Evolutionary conservation across 2,113 vertebrate species (phyloP).

Genomic region (Alaudala cheleensis): DNA sequence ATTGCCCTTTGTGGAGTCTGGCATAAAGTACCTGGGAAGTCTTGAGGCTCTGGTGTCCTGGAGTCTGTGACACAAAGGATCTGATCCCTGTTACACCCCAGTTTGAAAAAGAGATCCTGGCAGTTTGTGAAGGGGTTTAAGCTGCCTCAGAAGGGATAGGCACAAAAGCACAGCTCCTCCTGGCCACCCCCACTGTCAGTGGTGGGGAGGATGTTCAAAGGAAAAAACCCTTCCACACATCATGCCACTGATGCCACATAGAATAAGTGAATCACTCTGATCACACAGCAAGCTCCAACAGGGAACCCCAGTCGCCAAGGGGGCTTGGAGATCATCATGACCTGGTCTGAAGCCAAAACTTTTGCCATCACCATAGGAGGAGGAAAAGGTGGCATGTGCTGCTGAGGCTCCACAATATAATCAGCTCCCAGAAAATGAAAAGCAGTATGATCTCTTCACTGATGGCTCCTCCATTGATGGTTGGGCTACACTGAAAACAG

Average conservation of each 20-base stretch:
- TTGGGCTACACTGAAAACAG: background rate
- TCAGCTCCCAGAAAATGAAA: background rate
- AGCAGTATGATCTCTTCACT: background rate
- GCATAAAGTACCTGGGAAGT: background rate
- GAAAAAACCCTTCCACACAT: background rate
- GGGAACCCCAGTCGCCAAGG: background rate
- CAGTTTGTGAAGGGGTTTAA: background rate
- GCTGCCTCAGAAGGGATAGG: background rate
- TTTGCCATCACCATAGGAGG: background rate
- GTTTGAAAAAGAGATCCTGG: background rate
- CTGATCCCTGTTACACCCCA: background rate
- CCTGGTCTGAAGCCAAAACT: rapidly evolving
- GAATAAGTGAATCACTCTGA: background rate
- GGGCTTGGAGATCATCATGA: background rate
- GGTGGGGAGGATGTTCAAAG: background rate
- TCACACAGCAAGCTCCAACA: background rate
- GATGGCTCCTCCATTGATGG: background rate
- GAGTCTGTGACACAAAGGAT: background rate
- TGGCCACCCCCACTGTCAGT: background rate
- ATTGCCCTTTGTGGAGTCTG: background rate
- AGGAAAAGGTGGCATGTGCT: background rate
- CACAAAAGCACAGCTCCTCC: background rate
- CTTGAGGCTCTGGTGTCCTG: background rate
- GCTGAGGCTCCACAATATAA: background rate
- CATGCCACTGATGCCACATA: background rate